Evolutionary conservation across 2,797 vertebrate species (phyloP).

Genomic region (Poliocrania exsul): DNA sequence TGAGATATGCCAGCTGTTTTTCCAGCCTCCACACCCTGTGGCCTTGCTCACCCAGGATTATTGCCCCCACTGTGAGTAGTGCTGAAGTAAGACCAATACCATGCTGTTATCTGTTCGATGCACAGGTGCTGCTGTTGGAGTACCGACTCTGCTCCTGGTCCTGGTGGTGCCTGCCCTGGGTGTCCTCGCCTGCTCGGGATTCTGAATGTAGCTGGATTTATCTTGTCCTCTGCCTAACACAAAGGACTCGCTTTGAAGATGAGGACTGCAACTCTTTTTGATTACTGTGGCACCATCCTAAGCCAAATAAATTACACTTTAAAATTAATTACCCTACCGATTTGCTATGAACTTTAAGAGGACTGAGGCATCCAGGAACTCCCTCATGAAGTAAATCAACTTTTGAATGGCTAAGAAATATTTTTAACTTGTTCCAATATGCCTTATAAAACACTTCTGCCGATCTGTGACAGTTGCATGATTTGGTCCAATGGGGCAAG

Average conservation of each 20-base stretch:
- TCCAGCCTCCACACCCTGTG: neutral
- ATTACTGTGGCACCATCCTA: slow-evolving; percentile 77
- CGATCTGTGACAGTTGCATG: slow-evolving; percentile 90
- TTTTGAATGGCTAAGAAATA: slow-evolving; percentile 84
- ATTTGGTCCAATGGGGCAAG: slow-evolving; percentile 83
- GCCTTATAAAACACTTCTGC: slow-evolving; percentile 94
- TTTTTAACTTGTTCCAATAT: slow-evolving; percentile 97
- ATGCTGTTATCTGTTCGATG: neutral
- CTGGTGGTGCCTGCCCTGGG: slow-evolving; percentile 81
- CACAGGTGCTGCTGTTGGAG: slow-evolving; percentile 78
- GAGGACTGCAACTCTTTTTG: slow-evolving; percentile 81
- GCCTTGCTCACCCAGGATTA: neutral
- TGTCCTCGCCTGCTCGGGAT: slow-evolving; percentile 83
- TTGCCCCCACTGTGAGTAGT: neutral
- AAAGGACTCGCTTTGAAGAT: slow-evolving; percentile 81
- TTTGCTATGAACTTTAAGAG: slow-evolving; percentile 75
- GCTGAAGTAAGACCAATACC: neutral
- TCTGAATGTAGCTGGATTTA: slow-evolving; percentile 91
- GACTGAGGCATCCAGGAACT: slow-evolving; percentile 87
- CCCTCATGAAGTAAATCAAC: slow-evolving; percentile 85
- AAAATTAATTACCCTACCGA: slow-evolving; percentile 72
- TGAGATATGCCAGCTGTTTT: neutral
- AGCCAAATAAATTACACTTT: slow-evolving; percentile 79
- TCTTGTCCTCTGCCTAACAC: slow-evolving; percentile 76
- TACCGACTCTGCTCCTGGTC: slow-evolving; percentile 74